A percentile compares a stretch with the other conserved stretches of the same genome.
Conservation (phyloP, 2,113 vertebrate species). For the Monopterus albus region DNA sequence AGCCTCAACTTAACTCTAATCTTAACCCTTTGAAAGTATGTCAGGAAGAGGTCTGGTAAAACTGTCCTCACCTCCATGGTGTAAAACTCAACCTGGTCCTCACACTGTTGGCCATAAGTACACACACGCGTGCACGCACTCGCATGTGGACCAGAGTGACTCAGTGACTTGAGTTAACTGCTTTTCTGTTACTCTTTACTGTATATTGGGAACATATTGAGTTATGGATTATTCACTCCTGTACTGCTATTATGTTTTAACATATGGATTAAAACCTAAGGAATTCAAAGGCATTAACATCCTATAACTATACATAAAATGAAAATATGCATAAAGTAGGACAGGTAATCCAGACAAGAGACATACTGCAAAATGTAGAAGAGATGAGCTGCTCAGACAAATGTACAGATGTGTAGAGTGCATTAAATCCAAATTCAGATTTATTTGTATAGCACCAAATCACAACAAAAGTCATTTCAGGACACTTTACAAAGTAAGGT, state of each 20-base stretch:
- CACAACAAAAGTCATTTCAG: too few species aligned
- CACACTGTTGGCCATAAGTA: too few species aligned
- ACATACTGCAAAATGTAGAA: neutral
- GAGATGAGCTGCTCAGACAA: neutral
- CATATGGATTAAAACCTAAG: constrained; percentile 25
- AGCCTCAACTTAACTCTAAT: too few species aligned
- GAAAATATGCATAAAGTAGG: neutral
- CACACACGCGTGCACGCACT: neutral
- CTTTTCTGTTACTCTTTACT: constrained; percentile 3
- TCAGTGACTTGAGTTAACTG: too few species aligned
- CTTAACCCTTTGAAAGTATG: too few species aligned
- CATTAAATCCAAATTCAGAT: too few species aligned
- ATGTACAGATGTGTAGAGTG: too few species aligned
- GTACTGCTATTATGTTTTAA: constrained; percentile 9
- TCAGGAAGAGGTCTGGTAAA: too few species aligned
- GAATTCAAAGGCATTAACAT: constrained; percentile 4
- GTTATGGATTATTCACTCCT: constrained; percentile 14
- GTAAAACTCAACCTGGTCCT: too few species aligned
- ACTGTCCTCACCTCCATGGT: too few species aligned
- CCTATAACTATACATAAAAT: neutral
- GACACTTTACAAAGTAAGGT: too few species aligned
- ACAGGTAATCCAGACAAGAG: neutral
- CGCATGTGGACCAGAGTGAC: neutral
- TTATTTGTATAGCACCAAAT: too few species aligned
- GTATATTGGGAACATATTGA: neutral